Conservation (phyloP, 2,113 vertebrate species). For the human (Homo sapiens) region GRCh38 chrX:92082501-92083000, state of each 20-base stretch:
- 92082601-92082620: neutral
- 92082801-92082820: neutral
- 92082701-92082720: neutral
- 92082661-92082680: neutral
- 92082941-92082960: neutral
- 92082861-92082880: neutral
- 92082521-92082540: neutral
- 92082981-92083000: neutral
- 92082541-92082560: neutral
- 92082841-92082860: neutral
- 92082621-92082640: neutral
- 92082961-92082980: neutral
- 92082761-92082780: neutral
- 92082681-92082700: neutral
- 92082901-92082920: neutral
- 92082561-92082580: neutral
- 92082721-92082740: neutral
- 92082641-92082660: neutral
- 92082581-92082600: neutral
- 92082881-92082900: slow-evolving; percentile 2
- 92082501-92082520: neutral
- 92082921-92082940: neutral
- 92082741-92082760: neutral
- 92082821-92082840: neutral
- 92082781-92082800: slow-evolving; percentile 29